Conservation (phyloP, 1,140 invertebrate genomes). For the Drepana arcuata region DNA sequence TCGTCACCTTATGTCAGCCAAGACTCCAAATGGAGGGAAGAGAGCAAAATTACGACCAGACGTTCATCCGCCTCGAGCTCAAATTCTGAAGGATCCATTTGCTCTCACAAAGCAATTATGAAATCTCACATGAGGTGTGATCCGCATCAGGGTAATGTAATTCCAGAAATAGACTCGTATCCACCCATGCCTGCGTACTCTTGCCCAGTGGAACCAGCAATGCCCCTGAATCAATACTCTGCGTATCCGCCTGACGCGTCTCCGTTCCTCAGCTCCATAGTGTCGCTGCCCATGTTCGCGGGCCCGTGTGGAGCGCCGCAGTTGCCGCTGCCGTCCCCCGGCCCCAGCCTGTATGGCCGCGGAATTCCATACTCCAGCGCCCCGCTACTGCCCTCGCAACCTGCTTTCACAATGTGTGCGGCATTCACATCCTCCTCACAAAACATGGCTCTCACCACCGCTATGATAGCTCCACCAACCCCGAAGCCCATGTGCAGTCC, state of each 20-base stretch:
- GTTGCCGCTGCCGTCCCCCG: constrained; percentile 76
- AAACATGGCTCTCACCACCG: constrained; percentile 83
- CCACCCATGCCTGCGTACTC: constrained; percentile 64
- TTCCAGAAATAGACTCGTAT: constrained; percentile 58
- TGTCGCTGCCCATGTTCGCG: constrained; percentile 74
- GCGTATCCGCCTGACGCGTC: constrained; percentile 69
- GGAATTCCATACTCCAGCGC: constrained; percentile 73
- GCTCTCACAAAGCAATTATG: constrained; percentile 58
- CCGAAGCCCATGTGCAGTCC: constrained; percentile 63
- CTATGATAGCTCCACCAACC: constrained; percentile 77
- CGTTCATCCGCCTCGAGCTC: constrained; percentile 79
- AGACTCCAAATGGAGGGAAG: constrained; percentile 81
- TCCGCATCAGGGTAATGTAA: constrained; percentile 40
- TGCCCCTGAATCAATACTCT: constrained; percentile 62
- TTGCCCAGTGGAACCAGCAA: constrained; percentile 60
- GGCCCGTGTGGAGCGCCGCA: constrained; percentile 69
- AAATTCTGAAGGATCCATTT: constrained; percentile 74
- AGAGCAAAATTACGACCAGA: constrained; percentile 79
- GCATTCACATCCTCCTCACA: constrained; percentile 85
- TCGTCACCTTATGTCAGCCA: constrained; percentile 79
- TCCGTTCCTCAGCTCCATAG: constrained; percentile 73
- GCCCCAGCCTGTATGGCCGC: constrained; percentile 75
- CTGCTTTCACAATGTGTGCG: constrained; percentile 74
- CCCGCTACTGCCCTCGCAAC: constrained; percentile 39
- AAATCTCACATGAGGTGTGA: constrained; percentile 43